Percentiles rank a stretch among this genome's conserved stretches.
Conservation (phyloP, 2,888 invertebrate species). For the Cyrtodaria siliqua region DNA sequence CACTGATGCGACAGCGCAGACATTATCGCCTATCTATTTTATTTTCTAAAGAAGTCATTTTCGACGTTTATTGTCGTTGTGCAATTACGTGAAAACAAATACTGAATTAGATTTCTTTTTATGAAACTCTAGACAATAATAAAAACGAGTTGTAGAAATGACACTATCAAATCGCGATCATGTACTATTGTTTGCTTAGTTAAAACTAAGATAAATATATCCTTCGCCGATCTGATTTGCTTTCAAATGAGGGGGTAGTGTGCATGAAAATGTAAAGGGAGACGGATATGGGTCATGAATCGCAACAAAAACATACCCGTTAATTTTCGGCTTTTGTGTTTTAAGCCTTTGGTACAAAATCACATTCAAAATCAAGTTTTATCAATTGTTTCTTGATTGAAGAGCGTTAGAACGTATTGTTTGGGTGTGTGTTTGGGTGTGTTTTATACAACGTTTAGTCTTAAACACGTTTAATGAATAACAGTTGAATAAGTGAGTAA, state of each 20-base stretch:
- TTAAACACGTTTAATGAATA: too few species aligned
- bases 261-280: slow-evolving; percentile 6
- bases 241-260: slow-evolving; percentile 25
- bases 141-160: slow-evolving; percentile 57
- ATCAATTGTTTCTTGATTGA: too few species aligned
- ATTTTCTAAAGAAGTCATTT: slow-evolving; percentile 54
- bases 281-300: slow-evolving; percentile 30
- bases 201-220: slow-evolving; percentile 56
- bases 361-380: too few species aligned
- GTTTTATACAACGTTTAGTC: too few species aligned
- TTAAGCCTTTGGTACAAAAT: too few species aligned
- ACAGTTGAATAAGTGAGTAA: too few species aligned
- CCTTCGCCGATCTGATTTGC: slow-evolving; percentile 24
- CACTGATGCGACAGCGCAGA: too few species aligned
- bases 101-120: slow-evolving; percentile 63
- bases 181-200: slow-evolving; percentile 52
- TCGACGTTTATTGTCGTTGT: slow-evolving; percentile 57
- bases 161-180: slow-evolving; percentile 61
- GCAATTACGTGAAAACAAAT: slow-evolving; percentile 64
- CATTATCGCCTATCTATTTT: slow-evolving; percentile 35
- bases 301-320: slow-evolving; percentile 36
- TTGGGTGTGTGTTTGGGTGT: too few species aligned
- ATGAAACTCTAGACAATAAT: slow-evolving; percentile 67
- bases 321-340: slow-evolving; percentile 35
- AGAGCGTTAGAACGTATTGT: too few species aligned